Conservation (phyloP, 2,797 vertebrate species). For the Pangasius sanitwongsei region DNA sequence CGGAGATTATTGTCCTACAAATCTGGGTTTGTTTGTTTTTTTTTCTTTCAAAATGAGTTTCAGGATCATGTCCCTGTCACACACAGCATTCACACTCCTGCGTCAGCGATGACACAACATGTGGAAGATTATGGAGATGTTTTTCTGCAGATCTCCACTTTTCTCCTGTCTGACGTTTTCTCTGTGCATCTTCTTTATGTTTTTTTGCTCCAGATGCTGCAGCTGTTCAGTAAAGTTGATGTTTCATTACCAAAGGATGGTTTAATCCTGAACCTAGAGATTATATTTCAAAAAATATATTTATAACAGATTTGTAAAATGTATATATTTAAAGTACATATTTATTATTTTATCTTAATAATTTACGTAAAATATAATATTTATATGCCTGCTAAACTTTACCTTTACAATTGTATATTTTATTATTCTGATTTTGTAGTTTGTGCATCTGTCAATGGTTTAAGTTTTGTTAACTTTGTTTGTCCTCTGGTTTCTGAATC, state of each 20-base stretch:
- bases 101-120: constrained; percentile 10
- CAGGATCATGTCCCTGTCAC: neutral
- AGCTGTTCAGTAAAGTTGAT: neutral
- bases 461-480: too few relatives aligned
- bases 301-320: too few relatives aligned
- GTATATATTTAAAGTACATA: too few relatives aligned
- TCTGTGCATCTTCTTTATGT: neutral
- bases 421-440: too few relatives aligned
- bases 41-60: neutral
- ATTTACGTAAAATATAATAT: too few relatives aligned
- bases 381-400: too few relatives aligned
- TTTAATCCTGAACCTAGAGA: too few relatives aligned
- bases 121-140: neutral
- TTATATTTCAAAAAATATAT: too few relatives aligned
- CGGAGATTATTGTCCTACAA: neutral
- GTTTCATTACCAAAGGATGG: neutral
- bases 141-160: neutral
- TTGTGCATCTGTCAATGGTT: too few relatives aligned
- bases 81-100: constrained; percentile 17
- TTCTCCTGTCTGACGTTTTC: neutral
- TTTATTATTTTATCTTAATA: too few relatives aligned
- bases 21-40: neutral
- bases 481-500: too few relatives aligned
- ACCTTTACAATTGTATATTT: too few relatives aligned
- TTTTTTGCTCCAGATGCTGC: neutral